These are phyloP conservation scores for Psammodynastes pulverulentus DNA, from an alignment of 2,113 vertebrate species.

Conservation along the genomic window DNA sequence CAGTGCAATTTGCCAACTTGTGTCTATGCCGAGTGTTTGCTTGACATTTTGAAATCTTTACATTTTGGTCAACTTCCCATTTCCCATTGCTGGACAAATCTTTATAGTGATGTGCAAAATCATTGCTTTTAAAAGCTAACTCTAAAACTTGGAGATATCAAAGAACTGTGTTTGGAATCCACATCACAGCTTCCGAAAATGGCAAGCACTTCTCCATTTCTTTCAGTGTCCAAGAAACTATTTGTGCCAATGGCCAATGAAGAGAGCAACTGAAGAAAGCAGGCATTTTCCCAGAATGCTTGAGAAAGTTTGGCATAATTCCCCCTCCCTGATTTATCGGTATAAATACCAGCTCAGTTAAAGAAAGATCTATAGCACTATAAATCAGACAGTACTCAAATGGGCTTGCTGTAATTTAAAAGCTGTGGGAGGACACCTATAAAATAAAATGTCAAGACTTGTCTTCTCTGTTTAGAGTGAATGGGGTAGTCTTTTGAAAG, in stretches of 20 bases:
- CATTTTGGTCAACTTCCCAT: slow-evolving; percentile 57
- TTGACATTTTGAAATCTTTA: slow-evolving; percentile 52
- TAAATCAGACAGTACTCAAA: slow-evolving; percentile 23
- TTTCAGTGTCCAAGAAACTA: slow-evolving; percentile 65
- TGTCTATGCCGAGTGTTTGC: slow-evolving; percentile 48
- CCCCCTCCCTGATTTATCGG: slow-evolving; percentile 31
- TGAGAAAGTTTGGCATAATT: slow-evolving; percentile 46
- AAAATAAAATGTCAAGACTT: slow-evolving; percentile 22
- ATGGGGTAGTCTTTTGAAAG: neutral
- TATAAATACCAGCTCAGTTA: slow-evolving; percentile 39
- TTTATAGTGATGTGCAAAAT: slow-evolving; percentile 65
- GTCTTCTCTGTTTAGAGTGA: slow-evolving; percentile 35
- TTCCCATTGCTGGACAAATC: slow-evolving; percentile 56
- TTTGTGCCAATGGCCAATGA: slow-evolving; percentile 65
- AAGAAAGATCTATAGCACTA: slow-evolving; percentile 2
- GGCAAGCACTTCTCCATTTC: slow-evolving; percentile 66
- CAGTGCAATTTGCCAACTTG: slow-evolving; percentile 54
- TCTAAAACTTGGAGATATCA: slow-evolving; percentile 70
- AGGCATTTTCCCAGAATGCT: slow-evolving; percentile 39
- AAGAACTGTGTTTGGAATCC: slow-evolving; percentile 70
- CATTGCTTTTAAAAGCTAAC: slow-evolving; percentile 70
- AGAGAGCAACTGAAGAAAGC: slow-evolving; percentile 54
- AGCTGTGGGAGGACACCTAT: slow-evolving; percentile 17
- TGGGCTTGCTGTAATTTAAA: slow-evolving; percentile 31
- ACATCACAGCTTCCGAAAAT: slow-evolving; percentile 67